Conservation (phyloP, 2,113 vertebrate species). For the Cyprinodon brontotheroides region DNA sequence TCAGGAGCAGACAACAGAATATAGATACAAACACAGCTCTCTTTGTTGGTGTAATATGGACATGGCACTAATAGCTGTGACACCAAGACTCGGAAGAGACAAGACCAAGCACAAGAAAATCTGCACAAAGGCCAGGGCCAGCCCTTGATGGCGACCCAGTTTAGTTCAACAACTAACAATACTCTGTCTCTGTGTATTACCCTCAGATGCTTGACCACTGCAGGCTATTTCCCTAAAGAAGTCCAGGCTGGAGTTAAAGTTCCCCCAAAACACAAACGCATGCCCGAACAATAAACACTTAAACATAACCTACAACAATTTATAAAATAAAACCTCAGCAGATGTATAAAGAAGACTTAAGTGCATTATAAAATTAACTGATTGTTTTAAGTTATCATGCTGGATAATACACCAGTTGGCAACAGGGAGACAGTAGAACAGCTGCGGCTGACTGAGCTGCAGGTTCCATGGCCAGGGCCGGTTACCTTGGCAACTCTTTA, state of each 20-base stretch:
- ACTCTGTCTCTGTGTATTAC: conserved; percentile 72
- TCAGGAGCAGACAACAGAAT: conserved; percentile 40
- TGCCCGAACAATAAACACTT: neutral
- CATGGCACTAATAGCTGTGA: conserved; percentile 68
- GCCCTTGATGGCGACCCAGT: conserved; percentile 54
- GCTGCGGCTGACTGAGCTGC: no score
- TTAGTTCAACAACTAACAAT: conserved; percentile 61
- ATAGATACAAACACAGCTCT: conserved; percentile 25
- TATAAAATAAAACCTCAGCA: conserved; percentile 23
- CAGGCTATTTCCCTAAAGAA: conserved; percentile 45
- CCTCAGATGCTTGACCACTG: conserved; percentile 56
- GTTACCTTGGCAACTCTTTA: no score
- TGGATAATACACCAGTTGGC: no score
- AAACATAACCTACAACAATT: conserved; percentile 34
- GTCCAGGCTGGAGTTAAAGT: conserved; percentile 38
- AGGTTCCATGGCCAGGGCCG: no score
- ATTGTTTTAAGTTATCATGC: no score
- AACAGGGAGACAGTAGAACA: no score
- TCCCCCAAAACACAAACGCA: neutral
- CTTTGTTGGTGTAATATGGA: conserved; percentile 74
- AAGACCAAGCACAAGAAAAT: conserved; percentile 59
- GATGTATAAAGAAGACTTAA: conserved; percentile 9
- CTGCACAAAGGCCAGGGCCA: conserved; percentile 55
- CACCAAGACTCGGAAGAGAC: conserved; percentile 30
- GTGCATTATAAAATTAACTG: conserved; percentile 7